Base-by-base conservation (phyloP, 2,888 invertebrate genomes). In the Invenusta paracnida region DNA sequence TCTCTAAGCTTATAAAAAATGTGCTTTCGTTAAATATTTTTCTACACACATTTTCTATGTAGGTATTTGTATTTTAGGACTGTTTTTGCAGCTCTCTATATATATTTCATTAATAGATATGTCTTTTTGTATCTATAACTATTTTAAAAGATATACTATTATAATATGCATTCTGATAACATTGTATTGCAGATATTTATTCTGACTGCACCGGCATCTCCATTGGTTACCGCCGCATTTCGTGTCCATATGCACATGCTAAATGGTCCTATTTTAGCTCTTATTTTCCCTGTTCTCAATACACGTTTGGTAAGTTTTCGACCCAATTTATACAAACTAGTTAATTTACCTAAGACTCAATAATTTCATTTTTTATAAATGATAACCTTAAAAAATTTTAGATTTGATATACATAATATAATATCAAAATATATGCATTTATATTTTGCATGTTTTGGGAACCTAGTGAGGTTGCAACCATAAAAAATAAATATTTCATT, bases 341-440 rank as follows among this genome's bases (percentile, higher is more conserved):
- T 86, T 98, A 98, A 92, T 98, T 96, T 94, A 94, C 97, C 90
- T 98, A 98, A 92, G 97, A 98, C 93, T 94, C 95, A 88, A 94
- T 97, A 93, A 96, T 98, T 94, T n/a, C n/a, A n/a, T n/a, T n/a
- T n/a, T n/a, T n/a, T n/a, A n/a, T n/a, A n/a, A n/a, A n/a, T n/a
- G n/a, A n/a, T n/a, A n/a, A n/a, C n/a, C n/a, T n/a, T n/a, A n/a
- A n/a, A n/a, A n/a, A n/a, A n/a, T n/a, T n/a, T n/a, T n/a, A n/a
- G n/a, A n/a, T n/a, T n/a, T n/a, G n/a, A n/a, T n/a, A n/a, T n/a
- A n/a, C n/a, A n/a, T n/a, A n/a, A n/a, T n/a, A n/a, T n/a, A n/a
- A n/a, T n/a, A n/a, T n/a, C n/a, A n/a, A n/a, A n/a, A n/a, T n/a
- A n/a, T n/a, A n/a, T n/a, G n/a, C n/a, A n/a, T n/a, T n/a, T n/a